Percentiles rank a stretch among this genome's conserved stretches.
Evolutionary conservation across 1,140 invertebrate species (phyloP).

Genomic region (Microplitis mediator): DNA sequence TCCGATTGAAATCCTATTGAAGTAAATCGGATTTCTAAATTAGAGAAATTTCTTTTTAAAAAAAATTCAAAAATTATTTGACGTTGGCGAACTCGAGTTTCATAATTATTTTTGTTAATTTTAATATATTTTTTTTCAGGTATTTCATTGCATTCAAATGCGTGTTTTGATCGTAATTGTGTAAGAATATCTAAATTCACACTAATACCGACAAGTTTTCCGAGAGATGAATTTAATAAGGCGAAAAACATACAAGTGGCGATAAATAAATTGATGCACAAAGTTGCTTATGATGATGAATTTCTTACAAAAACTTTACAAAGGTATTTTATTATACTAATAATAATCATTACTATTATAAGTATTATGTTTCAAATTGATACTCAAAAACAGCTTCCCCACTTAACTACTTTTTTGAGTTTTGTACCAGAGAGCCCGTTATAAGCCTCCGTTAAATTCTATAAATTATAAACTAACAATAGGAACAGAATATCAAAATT

Average conservation of each 20-base stretch:
- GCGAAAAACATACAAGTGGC: conserved; percentile 75
- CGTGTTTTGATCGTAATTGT: conserved; percentile 70
- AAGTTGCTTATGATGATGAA: conserved; percentile 82
- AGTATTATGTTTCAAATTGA: too few relatives aligned
- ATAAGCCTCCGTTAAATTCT: too few relatives aligned
- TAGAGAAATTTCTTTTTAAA: too few relatives aligned
- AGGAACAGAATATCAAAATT: too few relatives aligned
- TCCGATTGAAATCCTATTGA: too few relatives aligned
- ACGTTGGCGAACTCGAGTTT: background rate
- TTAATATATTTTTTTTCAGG: conserved; percentile 56
- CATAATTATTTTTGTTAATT: background rate
- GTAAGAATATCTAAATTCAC: conserved; percentile 83
- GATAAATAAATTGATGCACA: conserved; percentile 87
- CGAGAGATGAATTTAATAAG: conserved; percentile 76
- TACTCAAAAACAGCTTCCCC: too few relatives aligned
- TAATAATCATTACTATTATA: too few relatives aligned
- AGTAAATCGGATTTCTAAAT: too few relatives aligned
- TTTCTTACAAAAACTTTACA: conserved; percentile 78
- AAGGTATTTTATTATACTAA: conserved; percentile 62
- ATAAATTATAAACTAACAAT: too few relatives aligned
- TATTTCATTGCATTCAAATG: conserved; percentile 76
- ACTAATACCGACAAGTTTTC: conserved; percentile 83
- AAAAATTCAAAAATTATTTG: background rate
- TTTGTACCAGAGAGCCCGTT: too few relatives aligned
- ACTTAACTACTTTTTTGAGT: too few relatives aligned